Percentiles rank a stretch among this genome's conserved stretches.
phyloP scores from a whole-genome alignment of 2,113 vertebrate species.

The Raja brachyura region DNA sequence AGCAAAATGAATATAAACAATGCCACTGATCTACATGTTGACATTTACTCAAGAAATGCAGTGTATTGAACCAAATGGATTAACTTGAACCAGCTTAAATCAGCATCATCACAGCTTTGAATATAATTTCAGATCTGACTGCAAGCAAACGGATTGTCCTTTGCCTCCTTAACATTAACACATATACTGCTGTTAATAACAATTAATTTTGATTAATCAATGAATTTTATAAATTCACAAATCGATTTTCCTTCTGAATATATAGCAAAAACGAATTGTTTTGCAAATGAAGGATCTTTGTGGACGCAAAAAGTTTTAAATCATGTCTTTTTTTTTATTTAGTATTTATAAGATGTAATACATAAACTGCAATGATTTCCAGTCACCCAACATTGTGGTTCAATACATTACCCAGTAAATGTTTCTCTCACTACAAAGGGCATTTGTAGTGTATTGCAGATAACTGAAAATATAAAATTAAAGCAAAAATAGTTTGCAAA shows the following conservation, averaged over 20 bases:
- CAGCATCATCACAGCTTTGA: neutral
- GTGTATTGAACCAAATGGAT: neutral
- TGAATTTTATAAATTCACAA: neutral
- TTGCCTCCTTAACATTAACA: neutral
- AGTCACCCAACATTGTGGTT: no score
- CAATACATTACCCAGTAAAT: neutral
- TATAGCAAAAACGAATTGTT: neutral
- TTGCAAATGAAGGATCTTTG: neutral
- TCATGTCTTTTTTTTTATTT: neutral
- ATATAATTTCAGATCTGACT: neutral
- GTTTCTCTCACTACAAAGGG: neutral
- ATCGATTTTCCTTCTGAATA: neutral
- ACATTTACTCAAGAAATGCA: neutral
- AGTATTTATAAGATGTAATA: neutral
- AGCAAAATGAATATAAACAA: neutral
- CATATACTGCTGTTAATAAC: neutral
- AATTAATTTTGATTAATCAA: neutral
- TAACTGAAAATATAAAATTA: no score
- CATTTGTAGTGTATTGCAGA: no score
- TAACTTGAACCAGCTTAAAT: conserved; percentile 13
- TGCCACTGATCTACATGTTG: neutral
- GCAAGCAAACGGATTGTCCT: neutral
- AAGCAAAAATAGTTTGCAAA: no score
- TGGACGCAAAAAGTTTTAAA: neutral
- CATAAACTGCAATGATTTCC: neutral